These are phyloP conservation scores for Stenodema calcarata DNA, from an alignment of 2,888 invertebrate species.

Conservation along the genomic window DNA sequence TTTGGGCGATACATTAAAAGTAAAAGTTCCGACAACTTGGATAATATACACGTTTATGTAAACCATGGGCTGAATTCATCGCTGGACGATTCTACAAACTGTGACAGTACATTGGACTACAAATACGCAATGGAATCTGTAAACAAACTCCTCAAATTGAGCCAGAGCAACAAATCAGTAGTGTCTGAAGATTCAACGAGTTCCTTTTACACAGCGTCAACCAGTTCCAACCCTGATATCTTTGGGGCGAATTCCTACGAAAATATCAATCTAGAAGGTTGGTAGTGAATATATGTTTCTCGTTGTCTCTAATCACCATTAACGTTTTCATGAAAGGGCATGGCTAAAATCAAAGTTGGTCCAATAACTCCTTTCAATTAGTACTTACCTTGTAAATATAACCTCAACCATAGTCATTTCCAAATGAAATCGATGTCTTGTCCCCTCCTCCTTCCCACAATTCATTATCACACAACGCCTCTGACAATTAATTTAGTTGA, in stretches of 20 bases:
- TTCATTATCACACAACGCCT: background rate
- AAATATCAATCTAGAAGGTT: slow-evolving; percentile 9
- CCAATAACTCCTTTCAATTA: too few species aligned
- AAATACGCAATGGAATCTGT: slow-evolving; percentile 49
- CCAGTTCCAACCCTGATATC: background rate
- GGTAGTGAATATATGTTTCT: background rate
- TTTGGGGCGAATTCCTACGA: background rate
- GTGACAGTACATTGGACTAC: slow-evolving; percentile 44
- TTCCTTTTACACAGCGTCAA: slow-evolving; percentile 48
- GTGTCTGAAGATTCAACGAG: slow-evolving; percentile 31
- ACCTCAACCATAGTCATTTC: too few species aligned
- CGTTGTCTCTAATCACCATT: too few species aligned
- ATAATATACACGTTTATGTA: slow-evolving; percentile 44
- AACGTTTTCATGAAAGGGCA: too few species aligned
- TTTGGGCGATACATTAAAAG: slow-evolving; percentile 26
- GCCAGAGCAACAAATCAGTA: slow-evolving; percentile 23
- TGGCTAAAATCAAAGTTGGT: too few species aligned
- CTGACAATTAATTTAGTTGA: too few species aligned
- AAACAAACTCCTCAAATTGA: slow-evolving; percentile 39
- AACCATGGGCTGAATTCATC: slow-evolving; percentile 50
- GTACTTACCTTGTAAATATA: too few species aligned
- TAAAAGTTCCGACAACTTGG: slow-evolving; percentile 23
- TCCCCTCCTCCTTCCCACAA: too few species aligned
- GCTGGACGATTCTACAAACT: slow-evolving; percentile 24
- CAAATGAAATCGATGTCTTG: background rate